Evolutionary conservation across 1,140 invertebrate genomes (phyloP).

Genomic region (Nixonia krombeini): DNA sequence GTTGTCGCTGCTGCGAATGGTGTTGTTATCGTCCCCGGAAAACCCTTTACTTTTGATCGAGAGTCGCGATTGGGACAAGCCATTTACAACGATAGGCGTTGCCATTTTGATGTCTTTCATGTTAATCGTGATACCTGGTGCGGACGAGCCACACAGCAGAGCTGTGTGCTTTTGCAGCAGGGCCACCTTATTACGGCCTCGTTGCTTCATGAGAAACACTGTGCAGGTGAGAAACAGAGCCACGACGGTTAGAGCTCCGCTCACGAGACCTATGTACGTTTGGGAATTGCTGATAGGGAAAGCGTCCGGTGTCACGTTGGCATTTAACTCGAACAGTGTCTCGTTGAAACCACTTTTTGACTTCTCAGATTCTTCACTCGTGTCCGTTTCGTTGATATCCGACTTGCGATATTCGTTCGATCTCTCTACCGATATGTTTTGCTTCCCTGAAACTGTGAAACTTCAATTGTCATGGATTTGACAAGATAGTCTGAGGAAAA

Average conservation of each 20-base stretch:
- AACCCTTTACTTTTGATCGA: constrained; percentile 67
- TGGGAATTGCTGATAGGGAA: constrained; percentile 77
- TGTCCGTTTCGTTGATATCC: constrained; percentile 55
- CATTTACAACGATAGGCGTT: constrained; percentile 75
- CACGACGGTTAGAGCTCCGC: constrained; percentile 82
- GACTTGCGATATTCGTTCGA: constrained; percentile 66
- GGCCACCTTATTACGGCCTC: constrained; percentile 79
- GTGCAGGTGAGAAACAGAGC: constrained; percentile 79
- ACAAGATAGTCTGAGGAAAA: too few relatives aligned
- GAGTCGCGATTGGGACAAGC: constrained; percentile 70
- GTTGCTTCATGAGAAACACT: constrained; percentile 79
- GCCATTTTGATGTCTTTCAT: constrained; percentile 78
- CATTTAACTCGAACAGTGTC: constrained; percentile 60
- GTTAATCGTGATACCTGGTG: constrained; percentile 75
- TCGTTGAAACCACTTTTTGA: constrained; percentile 50
- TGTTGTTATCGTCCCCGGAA: constrained; percentile 38
- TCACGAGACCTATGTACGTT: constrained; percentile 84
- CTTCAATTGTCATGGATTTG: not conserved
- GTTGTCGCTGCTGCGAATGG: constrained; percentile 45
- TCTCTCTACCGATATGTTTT: constrained; percentile 66
- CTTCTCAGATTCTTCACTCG: constrained; percentile 27
- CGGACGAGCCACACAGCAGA: constrained; percentile 66
- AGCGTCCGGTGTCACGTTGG: constrained; percentile 75
- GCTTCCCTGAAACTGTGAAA: constrained; percentile 55
- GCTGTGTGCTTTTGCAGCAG: constrained; percentile 80